These are phyloP conservation scores for Dendrolimus houi DNA, from an alignment of 2,888 invertebrate species.

Conservation along the genomic window DNA sequence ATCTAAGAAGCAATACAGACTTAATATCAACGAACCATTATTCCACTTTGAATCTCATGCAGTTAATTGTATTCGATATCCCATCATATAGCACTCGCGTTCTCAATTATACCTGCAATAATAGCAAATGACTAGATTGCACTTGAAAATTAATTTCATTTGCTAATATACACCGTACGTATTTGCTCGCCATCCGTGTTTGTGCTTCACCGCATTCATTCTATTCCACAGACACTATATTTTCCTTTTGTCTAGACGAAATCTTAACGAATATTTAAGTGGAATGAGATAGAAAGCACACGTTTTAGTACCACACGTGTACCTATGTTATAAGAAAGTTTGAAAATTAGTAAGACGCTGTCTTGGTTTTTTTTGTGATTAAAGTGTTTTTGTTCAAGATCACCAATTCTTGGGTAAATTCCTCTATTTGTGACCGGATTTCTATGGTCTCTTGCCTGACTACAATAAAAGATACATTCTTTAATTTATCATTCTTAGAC, in stretches of 20 bases:
- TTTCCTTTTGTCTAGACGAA: conserved; percentile 76
- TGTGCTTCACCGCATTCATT: conserved; percentile 60
- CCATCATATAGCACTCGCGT: too few species aligned
- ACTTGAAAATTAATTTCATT: conserved; percentile 69
- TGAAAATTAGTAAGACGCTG: background rate
- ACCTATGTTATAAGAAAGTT: background rate
- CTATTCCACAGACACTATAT: conserved; percentile 58
- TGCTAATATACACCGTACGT: conserved; percentile 59
- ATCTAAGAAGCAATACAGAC: too few species aligned
- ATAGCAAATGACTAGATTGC: conserved; percentile 26
- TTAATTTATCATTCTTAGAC: too few species aligned
- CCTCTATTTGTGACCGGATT: too few species aligned
- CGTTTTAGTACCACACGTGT: background rate
- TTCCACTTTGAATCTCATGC: too few species aligned
- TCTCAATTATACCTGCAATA: too few species aligned
- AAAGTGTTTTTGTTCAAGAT: background rate
- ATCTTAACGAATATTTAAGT: conserved; percentile 72
- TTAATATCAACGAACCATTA: too few species aligned
- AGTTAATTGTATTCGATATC: too few species aligned
- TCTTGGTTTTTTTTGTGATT: background rate
- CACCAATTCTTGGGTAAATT: too few species aligned
- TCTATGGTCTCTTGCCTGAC: too few species aligned
- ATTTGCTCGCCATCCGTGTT: conserved; percentile 63
- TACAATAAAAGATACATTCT: too few species aligned
- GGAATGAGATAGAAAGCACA: conserved; percentile 18